A percentile compares a stretch with the other conserved stretches of the same genome.
Evolutionary conservation across 2,797 vertebrate genomes (phyloP).

Genomic region (Coregonus sp.): DNA sequence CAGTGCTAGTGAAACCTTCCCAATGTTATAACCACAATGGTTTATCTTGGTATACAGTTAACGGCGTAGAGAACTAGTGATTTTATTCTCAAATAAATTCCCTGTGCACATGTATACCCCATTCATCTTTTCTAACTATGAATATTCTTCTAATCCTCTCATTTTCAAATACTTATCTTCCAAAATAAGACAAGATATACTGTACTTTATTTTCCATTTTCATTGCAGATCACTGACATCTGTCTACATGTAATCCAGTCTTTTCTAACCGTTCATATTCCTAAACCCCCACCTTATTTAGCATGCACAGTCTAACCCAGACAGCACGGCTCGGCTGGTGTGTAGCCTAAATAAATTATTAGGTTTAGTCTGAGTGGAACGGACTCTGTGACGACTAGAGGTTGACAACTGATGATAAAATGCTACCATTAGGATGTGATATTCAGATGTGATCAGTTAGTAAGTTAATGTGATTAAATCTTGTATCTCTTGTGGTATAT

Average conservation of each 20-base stretch:
- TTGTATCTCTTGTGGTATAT: not conserved
- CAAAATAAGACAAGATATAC: not conserved
- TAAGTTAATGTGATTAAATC: not conserved
- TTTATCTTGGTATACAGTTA: no score
- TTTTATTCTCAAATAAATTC: no score
- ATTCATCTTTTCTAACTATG: not conserved
- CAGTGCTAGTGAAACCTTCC: no score
- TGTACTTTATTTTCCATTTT: not conserved
- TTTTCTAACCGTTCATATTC: conserved; percentile 36
- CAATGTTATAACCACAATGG: no score
- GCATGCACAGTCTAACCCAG: conserved; percentile 19
- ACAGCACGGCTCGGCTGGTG: conserved; percentile 1
- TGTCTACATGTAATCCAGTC: not conserved
- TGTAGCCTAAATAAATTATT: conserved; percentile 49
- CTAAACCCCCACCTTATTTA: conserved; percentile 35
- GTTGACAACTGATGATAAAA: conserved; percentile 15
- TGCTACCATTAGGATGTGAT: conserved; percentile 12
- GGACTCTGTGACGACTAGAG: conserved; percentile 17
- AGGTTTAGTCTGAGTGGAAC: conserved; percentile 29
- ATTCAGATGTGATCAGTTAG: not conserved
- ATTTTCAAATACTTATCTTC: conserved; percentile 11
- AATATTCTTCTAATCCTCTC: not conserved
- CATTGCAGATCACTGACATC: not conserved
- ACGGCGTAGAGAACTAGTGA: no score
- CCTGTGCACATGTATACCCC: not conserved